A percentile compares a stretch with the other conserved stretches of the same genome.
Conservation (phyloP, 1,140 invertebrate species). For the Argopecten irradians region DNA sequence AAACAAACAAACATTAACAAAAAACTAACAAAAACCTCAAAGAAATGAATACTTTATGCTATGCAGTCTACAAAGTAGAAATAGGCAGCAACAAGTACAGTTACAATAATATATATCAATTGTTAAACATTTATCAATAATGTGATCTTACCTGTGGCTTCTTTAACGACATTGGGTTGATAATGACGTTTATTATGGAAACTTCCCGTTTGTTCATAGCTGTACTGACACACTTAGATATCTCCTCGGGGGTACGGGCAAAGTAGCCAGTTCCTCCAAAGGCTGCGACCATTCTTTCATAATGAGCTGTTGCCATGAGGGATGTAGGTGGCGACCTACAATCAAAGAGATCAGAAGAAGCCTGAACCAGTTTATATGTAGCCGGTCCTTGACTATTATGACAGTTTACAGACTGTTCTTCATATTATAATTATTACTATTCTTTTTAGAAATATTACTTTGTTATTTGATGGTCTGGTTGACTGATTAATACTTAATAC, state of each 20-base stretch:
- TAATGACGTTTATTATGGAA: conserved; percentile 93
- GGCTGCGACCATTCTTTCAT: conserved; percentile 93
- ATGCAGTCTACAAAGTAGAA: too few relatives aligned
- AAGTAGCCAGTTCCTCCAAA: conserved; percentile 89
- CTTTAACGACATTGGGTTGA: conserved; percentile 90
- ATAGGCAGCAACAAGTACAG: too few relatives aligned
- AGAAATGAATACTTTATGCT: too few relatives aligned
- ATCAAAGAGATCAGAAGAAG: background rate
- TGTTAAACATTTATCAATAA: background rate
- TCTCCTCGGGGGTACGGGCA: conserved; percentile 86
- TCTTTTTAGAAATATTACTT: background rate
- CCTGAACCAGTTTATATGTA: background rate
- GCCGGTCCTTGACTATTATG: too few relatives aligned
- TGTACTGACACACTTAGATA: conserved; percentile 83
- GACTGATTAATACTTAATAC: too few relatives aligned
- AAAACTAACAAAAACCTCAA: too few relatives aligned
- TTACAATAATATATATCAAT: too few relatives aligned
- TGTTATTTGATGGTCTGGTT: too few relatives aligned
- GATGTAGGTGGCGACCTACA: conserved; percentile 86
- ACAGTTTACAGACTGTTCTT: too few relatives aligned
- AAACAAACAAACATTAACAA: too few relatives aligned
- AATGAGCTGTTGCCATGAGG: conserved; percentile 86
- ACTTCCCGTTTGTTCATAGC: conserved; percentile 84
- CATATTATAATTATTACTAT: background rate
- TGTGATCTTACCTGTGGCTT: conserved; percentile 85